Conservation (phyloP, 1,140 invertebrate genomes). For the Stegodyphus dumicola region DNA sequence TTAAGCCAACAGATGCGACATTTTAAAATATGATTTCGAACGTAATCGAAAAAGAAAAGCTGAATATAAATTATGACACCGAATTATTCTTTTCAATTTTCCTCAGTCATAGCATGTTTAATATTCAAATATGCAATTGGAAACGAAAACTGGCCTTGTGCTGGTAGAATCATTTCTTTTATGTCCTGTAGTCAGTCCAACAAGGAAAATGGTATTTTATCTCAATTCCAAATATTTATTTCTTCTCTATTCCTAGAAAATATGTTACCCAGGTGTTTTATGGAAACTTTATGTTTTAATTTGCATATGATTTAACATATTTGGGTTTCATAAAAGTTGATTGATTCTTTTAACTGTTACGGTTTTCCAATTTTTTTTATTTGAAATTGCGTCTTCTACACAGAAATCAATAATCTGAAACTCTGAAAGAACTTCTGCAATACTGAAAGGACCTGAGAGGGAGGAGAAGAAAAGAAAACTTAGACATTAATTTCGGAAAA, state of each 20-base stretch:
- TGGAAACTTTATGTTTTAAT: not conserved
- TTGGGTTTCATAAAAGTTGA: not conserved
- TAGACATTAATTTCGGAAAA: no score
- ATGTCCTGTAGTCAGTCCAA: not conserved
- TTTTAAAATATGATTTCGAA: not conserved
- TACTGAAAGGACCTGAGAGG: no score
- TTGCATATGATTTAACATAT: not conserved
- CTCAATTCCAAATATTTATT: constrained; percentile 1
- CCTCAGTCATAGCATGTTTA: not conserved
- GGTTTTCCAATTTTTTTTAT: no score
- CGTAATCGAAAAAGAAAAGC: not conserved
- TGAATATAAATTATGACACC: not conserved
- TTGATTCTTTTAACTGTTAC: not conserved
- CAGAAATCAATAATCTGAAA: no score
- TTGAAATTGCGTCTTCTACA: no score
- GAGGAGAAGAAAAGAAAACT: no score
- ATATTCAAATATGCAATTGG: constrained; percentile 10
- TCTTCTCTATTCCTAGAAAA: not conserved
- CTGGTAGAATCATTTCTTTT: not conserved
- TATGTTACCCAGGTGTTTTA: not conserved
- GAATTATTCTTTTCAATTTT: not conserved
- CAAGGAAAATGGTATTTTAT: not conserved
- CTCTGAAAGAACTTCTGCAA: no score
- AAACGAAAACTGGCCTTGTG: no score
- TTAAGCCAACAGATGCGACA: not conserved